Conservation (phyloP, 2,113 vertebrate genomes). For the Hucho hucho region DNA sequence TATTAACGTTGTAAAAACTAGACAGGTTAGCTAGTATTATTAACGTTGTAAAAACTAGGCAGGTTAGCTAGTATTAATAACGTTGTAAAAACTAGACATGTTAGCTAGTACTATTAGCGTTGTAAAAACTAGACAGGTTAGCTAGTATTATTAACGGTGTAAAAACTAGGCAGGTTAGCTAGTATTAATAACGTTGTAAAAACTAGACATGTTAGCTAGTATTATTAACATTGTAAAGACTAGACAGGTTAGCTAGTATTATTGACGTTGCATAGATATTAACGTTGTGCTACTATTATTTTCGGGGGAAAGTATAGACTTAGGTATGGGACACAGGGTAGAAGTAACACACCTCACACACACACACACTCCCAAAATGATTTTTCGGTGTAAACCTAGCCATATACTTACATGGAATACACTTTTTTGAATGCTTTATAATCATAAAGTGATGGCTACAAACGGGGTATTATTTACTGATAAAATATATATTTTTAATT, state of each 20-base stretch:
- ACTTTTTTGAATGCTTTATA: conserved; percentile 36
- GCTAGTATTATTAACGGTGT: too few species aligned
- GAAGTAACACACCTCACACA: not conserved
- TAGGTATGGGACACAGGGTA: not conserved
- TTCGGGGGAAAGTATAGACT: not conserved
- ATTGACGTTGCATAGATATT: too few species aligned
- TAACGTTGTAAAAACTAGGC: not conserved
- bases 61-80: not conserved
- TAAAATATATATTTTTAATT: conserved; percentile 20
- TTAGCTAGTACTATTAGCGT: not conserved
- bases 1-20: not conserved
- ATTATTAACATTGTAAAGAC: too few species aligned
- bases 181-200: not conserved
- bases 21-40: not conserved
- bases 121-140: not conserved
- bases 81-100: not conserved
- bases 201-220: not conserved
- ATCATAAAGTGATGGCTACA: conserved; percentile 39
- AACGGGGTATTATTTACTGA: conserved; percentile 19
- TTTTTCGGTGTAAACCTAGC: conserved; percentile 53
- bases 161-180: not conserved
- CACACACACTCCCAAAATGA: not conserved
- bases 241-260: too few species aligned
- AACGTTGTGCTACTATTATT: not conserved
- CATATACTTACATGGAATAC: conserved; percentile 32